These are phyloP conservation scores for Amiota communis DNA, from an alignment of 2,888 invertebrate genomes.

Conservation along the genomic window DNA sequence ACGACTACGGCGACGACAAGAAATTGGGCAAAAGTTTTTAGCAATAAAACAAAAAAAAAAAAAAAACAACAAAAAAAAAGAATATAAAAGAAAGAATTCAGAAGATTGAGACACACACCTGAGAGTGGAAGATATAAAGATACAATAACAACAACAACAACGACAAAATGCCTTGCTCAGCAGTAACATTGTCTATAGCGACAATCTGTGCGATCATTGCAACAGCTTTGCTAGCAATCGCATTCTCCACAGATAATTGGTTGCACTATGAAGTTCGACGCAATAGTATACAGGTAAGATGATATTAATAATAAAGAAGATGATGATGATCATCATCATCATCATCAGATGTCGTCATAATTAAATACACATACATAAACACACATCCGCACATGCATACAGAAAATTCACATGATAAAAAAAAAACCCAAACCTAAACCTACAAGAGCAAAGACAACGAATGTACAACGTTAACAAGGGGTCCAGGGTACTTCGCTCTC, in stretches of 20 bases:
- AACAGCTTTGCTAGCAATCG: constrained; percentile 92
- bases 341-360: background rate
- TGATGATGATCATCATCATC: background rate
- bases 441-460: too few relatives aligned
- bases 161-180: constrained; percentile 90
- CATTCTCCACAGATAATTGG: constrained; percentile 98
- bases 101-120: background rate
- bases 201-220: constrained; percentile 97
- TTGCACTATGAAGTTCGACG: constrained; percentile 93
- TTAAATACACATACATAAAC: background rate
- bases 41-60: too few relatives aligned
- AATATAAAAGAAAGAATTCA: background rate
- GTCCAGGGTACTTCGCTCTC: too few relatives aligned
- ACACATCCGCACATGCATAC: constrained; percentile 6
- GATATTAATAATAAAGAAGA: background rate
- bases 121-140: too few relatives aligned
- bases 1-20: background rate
- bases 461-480: too few relatives aligned
- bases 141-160: constrained; percentile 6
- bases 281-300: constrained; percentile 86
- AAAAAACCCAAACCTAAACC: background rate
- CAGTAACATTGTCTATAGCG: constrained; percentile 94
- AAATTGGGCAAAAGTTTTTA: background rate
- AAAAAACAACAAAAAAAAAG: background rate
- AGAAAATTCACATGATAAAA: background rate